Conservation (phyloP, 2,888 invertebrate genomes). For the Erebia palarica region DNA sequence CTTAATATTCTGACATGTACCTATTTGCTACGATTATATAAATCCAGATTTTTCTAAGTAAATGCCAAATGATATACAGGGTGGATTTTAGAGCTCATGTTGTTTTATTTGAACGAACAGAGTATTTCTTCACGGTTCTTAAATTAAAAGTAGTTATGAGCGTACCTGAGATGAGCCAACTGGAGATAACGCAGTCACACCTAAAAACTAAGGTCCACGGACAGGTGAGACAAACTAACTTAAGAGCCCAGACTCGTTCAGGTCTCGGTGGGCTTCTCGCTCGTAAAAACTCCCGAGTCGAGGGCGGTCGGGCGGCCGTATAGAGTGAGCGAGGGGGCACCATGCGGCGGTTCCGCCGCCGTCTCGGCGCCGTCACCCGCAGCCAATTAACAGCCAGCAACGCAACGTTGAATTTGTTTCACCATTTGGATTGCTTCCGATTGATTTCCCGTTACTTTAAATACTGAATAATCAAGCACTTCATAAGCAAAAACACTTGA, state of each 20-base stretch:
- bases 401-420: conserved; percentile 78
- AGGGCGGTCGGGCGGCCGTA: conserved; percentile 65
- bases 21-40: conserved; percentile 10
- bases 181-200: conserved; percentile 43
- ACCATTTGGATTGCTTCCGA: conserved; percentile 77
- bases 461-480: conserved; percentile 50
- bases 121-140: background rate
- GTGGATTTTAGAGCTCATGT: background rate
- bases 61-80: background rate
- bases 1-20: conserved; percentile 18
- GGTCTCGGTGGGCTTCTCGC: conserved; percentile 71
- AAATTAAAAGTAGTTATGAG: background rate
- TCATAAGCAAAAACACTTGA: conserved; percentile 21
- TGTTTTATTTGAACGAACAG: background rate
- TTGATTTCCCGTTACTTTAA: conserved; percentile 71
- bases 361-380: conserved; percentile 82
- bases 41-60: conserved; percentile 5
- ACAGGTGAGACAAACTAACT: conserved; percentile 67
- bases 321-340: conserved; percentile 68
- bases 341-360: conserved; percentile 81
- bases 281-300: conserved; percentile 74
- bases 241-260: conserved; percentile 68
- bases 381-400: conserved; percentile 81
- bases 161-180: conserved; percentile 17
- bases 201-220: conserved; percentile 58